Evolutionary conservation across 2,888 invertebrate species (phyloP), one percentile per base, ranked within the genome.

Genomic region (Tetropium fuscum): DNA sequence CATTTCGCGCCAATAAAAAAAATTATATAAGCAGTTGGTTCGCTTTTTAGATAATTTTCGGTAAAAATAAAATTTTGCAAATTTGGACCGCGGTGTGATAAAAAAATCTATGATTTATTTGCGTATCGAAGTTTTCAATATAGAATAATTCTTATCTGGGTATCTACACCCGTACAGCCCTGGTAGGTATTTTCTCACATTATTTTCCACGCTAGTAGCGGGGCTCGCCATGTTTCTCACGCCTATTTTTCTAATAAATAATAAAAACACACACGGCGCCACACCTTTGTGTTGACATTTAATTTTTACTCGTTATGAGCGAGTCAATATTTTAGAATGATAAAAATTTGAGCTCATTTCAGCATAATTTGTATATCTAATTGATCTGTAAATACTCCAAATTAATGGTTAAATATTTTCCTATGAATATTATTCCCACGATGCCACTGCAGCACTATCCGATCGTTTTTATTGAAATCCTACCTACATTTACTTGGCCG

Each of bases 231-330:
- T n/a, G 11, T 34, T 63, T 64, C 58, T 53, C 64, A 64, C 64
- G 57, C 58, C 56, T 53, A 55, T 59, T 59, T 64, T 64, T 62
- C 53, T 55, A 53, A 59, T 62, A 53, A 59, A 61, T 59, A 51
- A 53, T 47, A 43, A 38, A 56, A 53, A 22, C 36, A 53, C 53
- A 53, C 56, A 60, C 53, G 51, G 40, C 40, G 51, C 40, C 65
- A 60, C 65, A 62, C 65, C 62, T 59, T 56, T 58, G 27, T 49
- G 62, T 60, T 60, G 60, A 58, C 65, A 60, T 65, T 65, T 58
- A 48, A 48, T 48, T 48, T 48, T 48, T 48, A 48, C 48, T 19
- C 22, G 36, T 32, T 48, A 48, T 32, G 48, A 32, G 15, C 48
- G 38, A 36, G 48, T 48, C 51, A 51, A 51, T 51, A 51, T 51